Conservation (phyloP, 2,113 vertebrate genomes). For the Euleptes europaea region DNA sequence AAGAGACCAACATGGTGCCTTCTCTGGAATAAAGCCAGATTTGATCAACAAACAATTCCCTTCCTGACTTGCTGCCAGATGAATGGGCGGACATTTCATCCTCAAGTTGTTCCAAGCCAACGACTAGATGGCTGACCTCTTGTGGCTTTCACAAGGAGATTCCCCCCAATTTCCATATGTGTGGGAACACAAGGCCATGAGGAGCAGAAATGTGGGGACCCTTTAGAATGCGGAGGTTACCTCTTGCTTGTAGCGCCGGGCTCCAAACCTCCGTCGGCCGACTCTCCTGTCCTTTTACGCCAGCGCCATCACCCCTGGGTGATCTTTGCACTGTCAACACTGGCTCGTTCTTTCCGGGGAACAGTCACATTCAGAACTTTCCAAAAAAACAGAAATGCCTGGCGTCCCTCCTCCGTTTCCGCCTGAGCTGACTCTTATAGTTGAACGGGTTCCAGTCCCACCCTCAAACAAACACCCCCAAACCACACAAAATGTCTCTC, state of each 20-base stretch:
- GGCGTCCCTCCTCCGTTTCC: fast-evolving
- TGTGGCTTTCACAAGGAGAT: not conserved
- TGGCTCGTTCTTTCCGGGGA: not conserved
- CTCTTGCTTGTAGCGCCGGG: not conserved
- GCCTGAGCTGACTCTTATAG: fast-evolving
- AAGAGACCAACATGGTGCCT: not conserved
- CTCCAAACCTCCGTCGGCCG: not conserved
- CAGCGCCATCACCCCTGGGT: too few relatives aligned
- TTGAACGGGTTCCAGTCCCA: too few relatives aligned
- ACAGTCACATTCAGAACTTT: too few relatives aligned
- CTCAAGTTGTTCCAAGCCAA: not conserved
- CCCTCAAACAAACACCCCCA: too few relatives aligned
- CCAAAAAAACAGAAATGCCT: not conserved
- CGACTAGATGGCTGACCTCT: not conserved
- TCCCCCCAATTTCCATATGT: not conserved
- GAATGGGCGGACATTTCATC: too few relatives aligned
- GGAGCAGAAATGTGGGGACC: not conserved
- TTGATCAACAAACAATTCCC: too few relatives aligned
- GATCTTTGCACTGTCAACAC: constrained; percentile 11
- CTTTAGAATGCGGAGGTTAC: not conserved
- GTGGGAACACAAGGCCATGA: not conserved
- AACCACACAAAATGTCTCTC: too few relatives aligned
- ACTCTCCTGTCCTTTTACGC: not conserved
- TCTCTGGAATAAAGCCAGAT: not conserved
- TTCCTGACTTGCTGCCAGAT: not conserved